Conservation (phyloP, 2,113 vertebrate genomes). For the Cephalopterus ornatus region DNA sequence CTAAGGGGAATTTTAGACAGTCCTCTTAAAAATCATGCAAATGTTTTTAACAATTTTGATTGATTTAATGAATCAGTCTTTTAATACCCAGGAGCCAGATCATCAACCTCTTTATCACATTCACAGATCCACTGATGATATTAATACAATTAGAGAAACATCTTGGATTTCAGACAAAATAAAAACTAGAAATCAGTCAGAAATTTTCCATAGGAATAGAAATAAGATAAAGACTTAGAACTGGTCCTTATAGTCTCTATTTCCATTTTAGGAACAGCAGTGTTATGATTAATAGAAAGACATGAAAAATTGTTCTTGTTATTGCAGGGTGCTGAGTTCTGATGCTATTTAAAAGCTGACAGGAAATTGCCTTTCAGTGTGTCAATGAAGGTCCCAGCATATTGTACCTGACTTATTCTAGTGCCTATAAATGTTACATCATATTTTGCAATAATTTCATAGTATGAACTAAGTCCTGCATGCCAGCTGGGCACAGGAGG, state of each 20-base stretch:
- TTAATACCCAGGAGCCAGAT: neutral
- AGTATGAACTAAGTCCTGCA: neutral
- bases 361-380: neutral
- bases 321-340: neutral
- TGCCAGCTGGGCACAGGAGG: neutral
- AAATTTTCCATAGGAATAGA: neutral
- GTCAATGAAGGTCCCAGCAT: neutral
- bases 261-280: neutral
- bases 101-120: neutral
- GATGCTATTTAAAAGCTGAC: neutral
- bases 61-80: neutral
- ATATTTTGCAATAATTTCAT: neutral
- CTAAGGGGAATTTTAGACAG: neutral
- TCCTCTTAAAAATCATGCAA: neutral
- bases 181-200: neutral
- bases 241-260: neutral
- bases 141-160: neutral
- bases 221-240: neutral
- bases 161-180: neutral
- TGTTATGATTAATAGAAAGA: neutral
- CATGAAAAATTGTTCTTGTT: neutral
- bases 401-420: neutral
- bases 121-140: neutral
- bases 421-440: neutral
- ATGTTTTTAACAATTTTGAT: neutral